phyloP scores from a whole-genome alignment of 2,888 invertebrate species.

The Therioaphis trifolii region DNA sequence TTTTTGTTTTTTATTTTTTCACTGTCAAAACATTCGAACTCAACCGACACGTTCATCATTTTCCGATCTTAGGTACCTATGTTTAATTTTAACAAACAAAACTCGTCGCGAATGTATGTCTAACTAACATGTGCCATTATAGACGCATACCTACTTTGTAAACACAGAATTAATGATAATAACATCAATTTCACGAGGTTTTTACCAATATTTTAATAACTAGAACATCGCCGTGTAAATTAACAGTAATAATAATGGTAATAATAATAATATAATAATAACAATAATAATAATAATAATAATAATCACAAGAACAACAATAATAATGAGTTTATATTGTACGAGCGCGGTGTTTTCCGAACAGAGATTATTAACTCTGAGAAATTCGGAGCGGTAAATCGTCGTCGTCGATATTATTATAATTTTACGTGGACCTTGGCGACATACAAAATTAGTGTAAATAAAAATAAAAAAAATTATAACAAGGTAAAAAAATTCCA shows the following conservation, averaged over 20 bases:
- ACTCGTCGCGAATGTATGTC: no score
- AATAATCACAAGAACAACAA: not conserved
- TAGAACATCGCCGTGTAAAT: constrained; percentile 10
- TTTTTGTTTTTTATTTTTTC: no score
- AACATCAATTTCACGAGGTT: constrained; percentile 16
- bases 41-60: no score
- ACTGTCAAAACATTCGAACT: no score
- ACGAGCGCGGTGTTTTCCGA: not conserved
- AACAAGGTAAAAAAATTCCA: no score
- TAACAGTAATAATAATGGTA: not conserved
- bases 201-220: constrained; percentile 37
- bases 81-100: no score
- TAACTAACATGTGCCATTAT: no score
- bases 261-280: no score
- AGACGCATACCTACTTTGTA: not conserved
- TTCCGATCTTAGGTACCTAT: no score
- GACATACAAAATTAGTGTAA: no score
- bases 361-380: constrained; percentile 8
- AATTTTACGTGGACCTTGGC: not conserved
- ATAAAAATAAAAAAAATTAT: no score
- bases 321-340: no score
- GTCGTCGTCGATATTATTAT: not conserved
- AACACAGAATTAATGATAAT: constrained; percentile 2
- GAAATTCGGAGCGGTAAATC: not conserved
- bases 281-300: not conserved